phyloP scores from a whole-genome alignment of 2,888 invertebrate genomes.

The Zygaena filipendulae region DNA sequence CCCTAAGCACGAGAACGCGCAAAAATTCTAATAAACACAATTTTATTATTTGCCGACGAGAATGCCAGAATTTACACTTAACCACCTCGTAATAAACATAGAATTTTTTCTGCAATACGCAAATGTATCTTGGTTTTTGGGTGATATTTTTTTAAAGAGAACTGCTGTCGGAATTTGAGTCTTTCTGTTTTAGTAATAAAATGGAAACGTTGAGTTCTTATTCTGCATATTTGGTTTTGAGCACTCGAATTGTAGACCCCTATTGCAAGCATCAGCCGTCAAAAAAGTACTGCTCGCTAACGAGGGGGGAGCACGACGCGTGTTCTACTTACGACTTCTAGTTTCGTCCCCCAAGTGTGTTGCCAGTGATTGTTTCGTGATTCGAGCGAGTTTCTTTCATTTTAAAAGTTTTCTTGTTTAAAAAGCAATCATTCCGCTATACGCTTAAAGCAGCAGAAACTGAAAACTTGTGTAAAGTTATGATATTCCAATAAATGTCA shows the following conservation, averaged over 20 bases:
- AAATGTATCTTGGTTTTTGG: no score
- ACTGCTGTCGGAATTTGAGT: constrained; percentile 25
- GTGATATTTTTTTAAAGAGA: no score
- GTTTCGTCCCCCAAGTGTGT: constrained; percentile 20
- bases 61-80: no score
- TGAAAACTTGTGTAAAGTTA: no score
- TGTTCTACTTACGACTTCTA: constrained; percentile 38
- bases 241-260: constrained; percentile 48
- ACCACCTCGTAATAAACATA: no score
- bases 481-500: no score
- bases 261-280: constrained; percentile 57
- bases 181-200: constrained; percentile 26
- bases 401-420: constrained; percentile 1
- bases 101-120: no score
- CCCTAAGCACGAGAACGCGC: no score
- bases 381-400: neutral
- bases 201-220: constrained; percentile 12
- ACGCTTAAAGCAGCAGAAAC: no score
- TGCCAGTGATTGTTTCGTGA: constrained; percentile 11
- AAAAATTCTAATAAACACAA: no score
- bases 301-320: constrained; percentile 48
- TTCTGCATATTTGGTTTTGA: constrained; percentile 22
- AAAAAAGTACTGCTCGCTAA: constrained; percentile 57
- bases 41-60: no score
- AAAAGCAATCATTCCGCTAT: no score